Percentiles rank a stretch among this genome's conserved stretches.
These are phyloP conservation scores for Fragum whitleyi DNA, from an alignment of 2,888 invertebrate species.

Conservation along the genomic window DNA sequence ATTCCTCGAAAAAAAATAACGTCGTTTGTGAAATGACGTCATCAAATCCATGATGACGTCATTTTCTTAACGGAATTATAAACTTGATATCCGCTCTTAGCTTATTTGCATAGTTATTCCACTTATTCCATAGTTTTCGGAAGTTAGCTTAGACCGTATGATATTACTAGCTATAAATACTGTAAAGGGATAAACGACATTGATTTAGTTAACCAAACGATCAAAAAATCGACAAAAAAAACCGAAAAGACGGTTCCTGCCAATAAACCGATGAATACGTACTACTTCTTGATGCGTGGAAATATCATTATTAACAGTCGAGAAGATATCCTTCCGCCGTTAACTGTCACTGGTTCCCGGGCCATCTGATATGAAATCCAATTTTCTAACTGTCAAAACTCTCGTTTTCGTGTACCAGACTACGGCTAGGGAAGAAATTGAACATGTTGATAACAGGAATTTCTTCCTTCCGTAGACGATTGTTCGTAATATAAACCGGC, in stretches of 20 bases:
- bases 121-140: too few species aligned
- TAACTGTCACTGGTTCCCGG: slow-evolving; percentile 40
- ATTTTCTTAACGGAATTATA: too few species aligned
- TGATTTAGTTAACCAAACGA: slow-evolving; percentile 60
- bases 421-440: slow-evolving; percentile 76
- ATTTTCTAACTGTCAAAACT: slow-evolving; percentile 79
- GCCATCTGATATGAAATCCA: slow-evolving; percentile 76
- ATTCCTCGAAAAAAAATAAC: too few species aligned
- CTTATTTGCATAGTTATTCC: too few species aligned
- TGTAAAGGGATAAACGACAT: slow-evolving; percentile 24
- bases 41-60: too few species aligned
- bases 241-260: slow-evolving; percentile 54
- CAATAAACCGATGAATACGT: slow-evolving; percentile 43
- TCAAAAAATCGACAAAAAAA: slow-evolving; percentile 27
- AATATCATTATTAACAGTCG: slow-evolving; percentile 65
- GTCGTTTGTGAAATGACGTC: too few species aligned
- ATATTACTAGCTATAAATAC: too few species aligned
- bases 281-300: slow-evolving; percentile 57
- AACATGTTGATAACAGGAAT: slow-evolving; percentile 66
- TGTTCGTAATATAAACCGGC: slow-evolving; percentile 63
- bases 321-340: slow-evolving; percentile 57
- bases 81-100: too few species aligned
- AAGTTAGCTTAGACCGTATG: too few species aligned
- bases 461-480: slow-evolving; percentile 72
- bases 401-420: slow-evolving; percentile 67